These are phyloP conservation scores for Rhodinocichla rosea DNA, from an alignment of 2,113 vertebrate species.

Conservation along the genomic window DNA sequence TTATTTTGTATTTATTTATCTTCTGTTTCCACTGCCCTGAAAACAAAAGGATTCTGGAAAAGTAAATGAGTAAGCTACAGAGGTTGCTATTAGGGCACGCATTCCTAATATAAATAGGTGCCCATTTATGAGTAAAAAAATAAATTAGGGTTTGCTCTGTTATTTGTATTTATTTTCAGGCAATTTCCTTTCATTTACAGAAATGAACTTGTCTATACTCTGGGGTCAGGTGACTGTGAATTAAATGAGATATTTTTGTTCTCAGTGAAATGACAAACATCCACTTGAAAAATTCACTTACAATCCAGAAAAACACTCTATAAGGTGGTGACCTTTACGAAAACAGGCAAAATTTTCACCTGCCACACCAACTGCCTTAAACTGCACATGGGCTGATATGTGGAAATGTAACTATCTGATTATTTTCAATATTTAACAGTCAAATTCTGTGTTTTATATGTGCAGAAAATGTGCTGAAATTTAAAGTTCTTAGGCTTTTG, in stretches of 20 bases:
- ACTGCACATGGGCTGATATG: background rate
- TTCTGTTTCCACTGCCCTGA: background rate
- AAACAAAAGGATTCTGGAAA: background rate
- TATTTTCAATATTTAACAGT: background rate
- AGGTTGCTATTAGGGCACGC: background rate
- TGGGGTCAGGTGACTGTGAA: background rate
- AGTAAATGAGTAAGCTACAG: background rate
- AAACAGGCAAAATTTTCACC: background rate
- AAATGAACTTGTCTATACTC: background rate
- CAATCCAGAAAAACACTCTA: background rate
- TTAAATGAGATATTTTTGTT: background rate
- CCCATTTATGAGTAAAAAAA: background rate
- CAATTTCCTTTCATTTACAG: background rate
- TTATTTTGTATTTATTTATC: background rate
- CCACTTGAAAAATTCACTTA: background rate
- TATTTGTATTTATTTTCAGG: background rate
- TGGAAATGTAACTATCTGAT: background rate
- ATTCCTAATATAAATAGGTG: background rate
- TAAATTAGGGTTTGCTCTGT: background rate
- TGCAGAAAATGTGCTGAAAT: background rate
- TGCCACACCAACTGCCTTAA: background rate
- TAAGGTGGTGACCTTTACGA: background rate
- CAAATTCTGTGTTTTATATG: background rate
- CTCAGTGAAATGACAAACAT: background rate
- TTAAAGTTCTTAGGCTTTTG: background rate